These are phyloP conservation scores for Zele albiditarsus DNA, from an alignment of 2,888 invertebrate genomes.

Conservation along the genomic window DNA sequence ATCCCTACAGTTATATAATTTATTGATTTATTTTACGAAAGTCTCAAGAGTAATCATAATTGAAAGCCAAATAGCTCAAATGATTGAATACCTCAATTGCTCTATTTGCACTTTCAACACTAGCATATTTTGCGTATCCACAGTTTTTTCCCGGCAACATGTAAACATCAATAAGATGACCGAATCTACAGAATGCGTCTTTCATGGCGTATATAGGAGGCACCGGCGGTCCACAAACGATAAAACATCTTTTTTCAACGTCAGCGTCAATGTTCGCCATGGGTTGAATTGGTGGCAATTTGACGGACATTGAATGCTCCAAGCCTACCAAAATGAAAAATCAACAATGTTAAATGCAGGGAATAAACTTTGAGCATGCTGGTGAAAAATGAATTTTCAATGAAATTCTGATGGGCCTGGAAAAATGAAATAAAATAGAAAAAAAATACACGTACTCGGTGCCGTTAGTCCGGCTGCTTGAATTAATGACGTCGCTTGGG, in stretches of 20 bases:
- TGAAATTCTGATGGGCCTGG: too few relatives aligned
- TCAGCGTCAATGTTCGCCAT: conserved; percentile 80
- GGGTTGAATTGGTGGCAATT: conserved; percentile 82
- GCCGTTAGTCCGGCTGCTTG: conserved; percentile 77
- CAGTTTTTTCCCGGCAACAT: conserved; percentile 92
- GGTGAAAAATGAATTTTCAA: too few relatives aligned
- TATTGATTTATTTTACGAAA: neutral
- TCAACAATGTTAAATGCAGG: too few relatives aligned
- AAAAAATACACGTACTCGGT: conserved; percentile 61
- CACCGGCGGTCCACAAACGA: conserved; percentile 73
- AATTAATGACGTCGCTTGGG: conserved; percentile 84
- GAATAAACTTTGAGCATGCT: too few relatives aligned
- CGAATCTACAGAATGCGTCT: conserved; percentile 93
- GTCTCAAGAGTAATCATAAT: neutral
- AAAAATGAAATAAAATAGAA: too few relatives aligned
- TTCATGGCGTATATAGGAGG: conserved; percentile 86
- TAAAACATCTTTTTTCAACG: conserved; percentile 77
- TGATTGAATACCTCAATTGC: conserved; percentile 78
- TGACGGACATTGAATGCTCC: conserved; percentile 74
- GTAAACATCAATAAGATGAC: conserved; percentile 91
- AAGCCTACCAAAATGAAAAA: conserved; percentile 54
- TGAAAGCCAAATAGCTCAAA: neutral
- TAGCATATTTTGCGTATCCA: conserved; percentile 92
- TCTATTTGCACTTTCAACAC: conserved; percentile 81
- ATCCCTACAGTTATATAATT: conserved; percentile 61